These are phyloP conservation scores for Drosophila robusta DNA, from an alignment of 2,888 invertebrate genomes.

Conservation along the genomic window DNA sequence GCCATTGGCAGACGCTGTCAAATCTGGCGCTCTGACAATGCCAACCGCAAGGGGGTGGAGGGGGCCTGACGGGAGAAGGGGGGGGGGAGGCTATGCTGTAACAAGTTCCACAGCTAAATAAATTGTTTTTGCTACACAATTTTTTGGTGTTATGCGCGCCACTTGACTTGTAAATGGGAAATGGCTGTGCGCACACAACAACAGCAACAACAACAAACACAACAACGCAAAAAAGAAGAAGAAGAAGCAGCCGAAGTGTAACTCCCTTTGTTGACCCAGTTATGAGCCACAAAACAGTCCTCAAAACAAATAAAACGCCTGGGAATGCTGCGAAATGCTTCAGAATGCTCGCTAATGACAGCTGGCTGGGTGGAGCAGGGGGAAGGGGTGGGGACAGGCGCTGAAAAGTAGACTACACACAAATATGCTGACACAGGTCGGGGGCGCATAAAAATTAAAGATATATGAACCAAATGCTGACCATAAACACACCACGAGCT, in stretches of 20 bases:
- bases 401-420: slow-evolving; percentile 71
- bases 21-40: slow-evolving; percentile 72
- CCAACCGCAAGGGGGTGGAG: slow-evolving; percentile 29
- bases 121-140: slow-evolving; percentile 76
- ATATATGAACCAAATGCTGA: slow-evolving; percentile 62
- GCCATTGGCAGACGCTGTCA: slow-evolving; percentile 68
- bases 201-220: slow-evolving; percentile 22
- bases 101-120: slow-evolving; percentile 67
- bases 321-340: slow-evolving; percentile 14
- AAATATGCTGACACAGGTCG: slow-evolving; percentile 67
- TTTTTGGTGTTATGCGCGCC: slow-evolving; percentile 76
- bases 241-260: not conserved
- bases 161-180: slow-evolving; percentile 77
- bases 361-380: slow-evolving; percentile 6
- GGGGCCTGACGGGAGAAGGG: not conserved
- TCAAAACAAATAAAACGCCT: slow-evolving; percentile 58
- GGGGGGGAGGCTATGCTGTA: not conserved
- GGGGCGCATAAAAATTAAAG: slow-evolving; percentile 72
- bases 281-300: slow-evolving; percentile 74
- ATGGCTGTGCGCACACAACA: slow-evolving; percentile 25
- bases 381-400: slow-evolving; percentile 5
- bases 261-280: slow-evolving; percentile 70
- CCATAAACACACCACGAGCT: slow-evolving; percentile 47
- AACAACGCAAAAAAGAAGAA: slow-evolving; percentile 14
- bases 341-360: slow-evolving; percentile 69